Evolutionary conservation across 2,888 invertebrate species (phyloP).

Genomic region (Sclerodermus sp.): DNA sequence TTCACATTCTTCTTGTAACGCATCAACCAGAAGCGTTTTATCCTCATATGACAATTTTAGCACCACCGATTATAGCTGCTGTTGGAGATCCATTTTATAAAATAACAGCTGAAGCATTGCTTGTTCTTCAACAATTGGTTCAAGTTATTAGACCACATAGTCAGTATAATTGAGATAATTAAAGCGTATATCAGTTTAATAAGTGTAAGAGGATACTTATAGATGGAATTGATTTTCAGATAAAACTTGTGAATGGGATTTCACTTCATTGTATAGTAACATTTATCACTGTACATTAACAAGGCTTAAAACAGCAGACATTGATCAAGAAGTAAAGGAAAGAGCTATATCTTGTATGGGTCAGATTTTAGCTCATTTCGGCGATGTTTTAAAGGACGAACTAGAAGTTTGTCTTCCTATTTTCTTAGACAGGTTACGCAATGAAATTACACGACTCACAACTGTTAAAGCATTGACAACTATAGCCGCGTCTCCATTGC

Average conservation of each 20-base stretch:
- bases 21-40: conserved; percentile 81
- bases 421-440: conserved; percentile 90
- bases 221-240: too few relatives aligned
- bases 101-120: conserved; percentile 93
- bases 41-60: conserved; percentile 74
- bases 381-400: conserved; percentile 80
- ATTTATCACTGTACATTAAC: conserved; percentile 85
- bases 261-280: conserved; percentile 75
- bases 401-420: conserved; percentile 87
- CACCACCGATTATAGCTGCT: conserved; percentile 84
- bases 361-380: conserved; percentile 89
- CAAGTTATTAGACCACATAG: conserved; percentile 89
- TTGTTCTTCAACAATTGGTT: conserved; percentile 90
- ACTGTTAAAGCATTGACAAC: conserved; percentile 95
- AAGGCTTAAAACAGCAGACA: conserved; percentile 89
- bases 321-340: conserved; percentile 99
- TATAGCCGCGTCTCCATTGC: conserved; percentile 87
- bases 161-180: too few relatives aligned
- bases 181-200: too few relatives aligned
- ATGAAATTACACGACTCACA: conserved; percentile 95
- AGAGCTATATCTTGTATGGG: conserved; percentile 97
- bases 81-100: conserved; percentile 98
- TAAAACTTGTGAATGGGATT: conserved; percentile 66
- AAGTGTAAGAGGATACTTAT: too few relatives aligned
- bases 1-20: conserved; percentile 79